Conservation (phyloP, 2,113 vertebrate genomes). For the Malurus melanocephalus region DNA sequence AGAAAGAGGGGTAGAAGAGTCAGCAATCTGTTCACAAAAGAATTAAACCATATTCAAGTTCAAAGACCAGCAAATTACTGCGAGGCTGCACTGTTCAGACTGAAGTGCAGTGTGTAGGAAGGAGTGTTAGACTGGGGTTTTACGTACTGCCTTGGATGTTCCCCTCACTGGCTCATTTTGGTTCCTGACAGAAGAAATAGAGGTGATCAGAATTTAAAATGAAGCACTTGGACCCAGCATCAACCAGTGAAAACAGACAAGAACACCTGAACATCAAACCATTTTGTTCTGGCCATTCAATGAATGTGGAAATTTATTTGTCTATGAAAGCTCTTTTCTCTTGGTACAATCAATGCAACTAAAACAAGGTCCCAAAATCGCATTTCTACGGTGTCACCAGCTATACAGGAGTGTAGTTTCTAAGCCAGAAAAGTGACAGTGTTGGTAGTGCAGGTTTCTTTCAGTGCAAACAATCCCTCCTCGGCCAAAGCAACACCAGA, state of each 20-base stretch:
- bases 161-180: not conserved
- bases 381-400: not conserved
- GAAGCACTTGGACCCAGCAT: not conserved
- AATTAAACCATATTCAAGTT: not conserved
- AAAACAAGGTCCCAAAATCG: not conserved
- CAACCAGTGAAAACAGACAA: not conserved
- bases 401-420: not conserved
- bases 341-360: not conserved
- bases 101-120: not conserved
- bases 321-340: not conserved
- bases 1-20: not conserved
- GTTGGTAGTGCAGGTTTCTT: not conserved
- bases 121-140: not conserved
- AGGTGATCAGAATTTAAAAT: not conserved
- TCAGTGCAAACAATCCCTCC: not conserved
- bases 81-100: not conserved
- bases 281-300: not conserved
- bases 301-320: not conserved
- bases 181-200: not conserved
- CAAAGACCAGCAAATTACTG: not conserved
- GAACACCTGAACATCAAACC: not conserved
- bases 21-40: not conserved
- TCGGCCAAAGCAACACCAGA: not conserved
- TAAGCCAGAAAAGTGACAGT: not conserved
- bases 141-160: not conserved